Base-by-base conservation (phyloP, 2,888 invertebrate genomes). In the Lycocerus yunnanus region DNA sequence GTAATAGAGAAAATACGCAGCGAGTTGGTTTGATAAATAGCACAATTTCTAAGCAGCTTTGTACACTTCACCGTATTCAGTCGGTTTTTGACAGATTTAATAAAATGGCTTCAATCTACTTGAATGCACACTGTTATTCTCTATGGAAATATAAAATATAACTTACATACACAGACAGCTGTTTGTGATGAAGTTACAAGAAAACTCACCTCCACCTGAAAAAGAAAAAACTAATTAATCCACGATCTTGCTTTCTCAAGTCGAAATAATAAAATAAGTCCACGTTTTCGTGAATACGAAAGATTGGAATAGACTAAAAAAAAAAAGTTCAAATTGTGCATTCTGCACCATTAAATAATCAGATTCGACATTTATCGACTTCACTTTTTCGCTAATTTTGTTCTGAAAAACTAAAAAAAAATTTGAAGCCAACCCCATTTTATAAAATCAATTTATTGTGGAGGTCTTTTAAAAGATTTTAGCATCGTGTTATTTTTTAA, bases 51-150 rank as follows among this genome's bases (percentile, higher is more conserved):
- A 67, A 70, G 68, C 71, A 68, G 74, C 75, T 77, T 68, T 58
- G 69, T 65, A 71, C 72, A 65, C 72, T 71, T 66, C 72, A 75
- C 69, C 76, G 73, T 77, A 71, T 73, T 81, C 78, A 80, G 77
- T 79, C 79, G 79, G 78, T 76, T 79, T 78, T 79, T 79, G 80
- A 80, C 79, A 79, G 78, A 77, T 79, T 79, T 80, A 77, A 79
- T 80, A 79, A 77, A 77, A 80, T 73, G 59, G 73, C 75, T 72
- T 72, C 63, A 72, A 72, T 68, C 72, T 63, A 67, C 58, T 43
- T 68, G 72, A 72, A 72, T 60, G 72, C 61, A 27, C 16, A 16
- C 16, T 27, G 16, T 16, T 16, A 67, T 58, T 27, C 24, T 27
- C 27, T 67, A 43, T 18, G 66, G 20, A 18, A 21, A 66, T 66